These are phyloP conservation scores for Habroteleia sp. DNA, from an alignment of 2,888 invertebrate genomes.

Conservation along the genomic window DNA sequence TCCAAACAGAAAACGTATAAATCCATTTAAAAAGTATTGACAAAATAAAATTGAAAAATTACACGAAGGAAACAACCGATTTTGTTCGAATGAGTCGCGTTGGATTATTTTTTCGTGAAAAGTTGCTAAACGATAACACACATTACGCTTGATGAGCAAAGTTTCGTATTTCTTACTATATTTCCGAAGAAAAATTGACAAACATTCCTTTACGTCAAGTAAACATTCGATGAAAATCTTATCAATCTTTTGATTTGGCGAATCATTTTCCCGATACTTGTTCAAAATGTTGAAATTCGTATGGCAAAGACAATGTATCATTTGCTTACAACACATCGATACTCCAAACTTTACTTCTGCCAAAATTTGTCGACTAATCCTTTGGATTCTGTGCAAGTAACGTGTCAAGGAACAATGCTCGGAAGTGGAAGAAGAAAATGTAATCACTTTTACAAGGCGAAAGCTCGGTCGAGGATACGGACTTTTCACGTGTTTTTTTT, in stretches of 20 bases:
- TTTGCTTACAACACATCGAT: slow-evolving; percentile 33
- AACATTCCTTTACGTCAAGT: too few relatives aligned
- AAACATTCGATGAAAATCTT: too few relatives aligned
- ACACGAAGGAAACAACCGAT: slow-evolving; percentile 11
- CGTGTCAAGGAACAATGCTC: slow-evolving; percentile 35
- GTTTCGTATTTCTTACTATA: not conserved
- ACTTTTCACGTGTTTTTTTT: slow-evolving; percentile 16
- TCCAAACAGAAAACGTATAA: slow-evolving; percentile 18
- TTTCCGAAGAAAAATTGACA: too few relatives aligned
- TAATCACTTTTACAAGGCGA: slow-evolving; percentile 18
- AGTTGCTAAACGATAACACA: slow-evolving; percentile 4
- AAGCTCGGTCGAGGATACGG: slow-evolving; percentile 10
- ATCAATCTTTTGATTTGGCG: too few relatives aligned
- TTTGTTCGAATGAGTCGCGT: slow-evolving; percentile 3
- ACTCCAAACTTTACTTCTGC: slow-evolving; percentile 18
- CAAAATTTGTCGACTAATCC: slow-evolving; percentile 2
- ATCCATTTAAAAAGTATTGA: slow-evolving; percentile 35
- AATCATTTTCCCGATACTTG: too few relatives aligned
- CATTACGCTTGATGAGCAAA: not conserved
- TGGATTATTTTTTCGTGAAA: slow-evolving; percentile 22
- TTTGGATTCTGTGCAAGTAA: slow-evolving; percentile 19
- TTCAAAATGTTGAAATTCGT: too few relatives aligned
- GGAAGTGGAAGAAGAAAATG: slow-evolving; percentile 12
- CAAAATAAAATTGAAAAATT: slow-evolving; percentile 38
- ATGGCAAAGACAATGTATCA: too few relatives aligned